Base-by-base conservation (phyloP, 2,888 invertebrate species). In the Phasia obesa region DNA sequence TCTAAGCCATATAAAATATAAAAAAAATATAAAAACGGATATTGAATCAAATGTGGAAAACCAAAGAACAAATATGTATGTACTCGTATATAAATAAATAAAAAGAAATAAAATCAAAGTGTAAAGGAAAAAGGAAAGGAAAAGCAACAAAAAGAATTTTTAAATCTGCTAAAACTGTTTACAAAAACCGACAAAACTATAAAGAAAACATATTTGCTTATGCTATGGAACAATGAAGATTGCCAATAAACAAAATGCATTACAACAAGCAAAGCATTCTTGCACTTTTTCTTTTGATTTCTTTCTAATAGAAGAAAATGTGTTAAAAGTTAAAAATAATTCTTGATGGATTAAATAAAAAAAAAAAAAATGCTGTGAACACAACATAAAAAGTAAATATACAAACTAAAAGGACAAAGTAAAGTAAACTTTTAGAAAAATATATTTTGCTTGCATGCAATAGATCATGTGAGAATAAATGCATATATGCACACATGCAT, bases 221-320 rank as follows among this genome's bases (percentile, higher is more conserved):
- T 75, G 64, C 65, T 65, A 70, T 75, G 74, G 74, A 83, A 75
- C 82, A 83, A 59, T 78, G 78, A 65, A 75, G 31, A 83, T 65
- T 83, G 74, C 65, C 74, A 70, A 83, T 75, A 78, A 65, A 65
- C 53, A 75, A 70, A 83, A 17, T 38, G 44, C 69, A 65, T 57
- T 59, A 38, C 21, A 70, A 57, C n/a, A 38, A 27, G 51, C n/a
- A 71, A 51, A 62, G 27, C 4, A 69, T 67, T 44, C 15, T 13
- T 4, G 42, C 9, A 11, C 4, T 35, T 38, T 38, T 44, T 4
- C 7, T 13, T n/a, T 13, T 17, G n/a, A 27, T 57, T 47, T 23
- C 25, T 13, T 11, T 1, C 38, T 11, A 38, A 7, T 6, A 15
- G 4, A 17, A 13, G 9, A 47, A 49, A 71, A 27, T 23, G 21